These are phyloP conservation scores for Vombatus ursinus DNA, from an alignment of 2,113 vertebrate species.

Conservation along the genomic window DNA sequence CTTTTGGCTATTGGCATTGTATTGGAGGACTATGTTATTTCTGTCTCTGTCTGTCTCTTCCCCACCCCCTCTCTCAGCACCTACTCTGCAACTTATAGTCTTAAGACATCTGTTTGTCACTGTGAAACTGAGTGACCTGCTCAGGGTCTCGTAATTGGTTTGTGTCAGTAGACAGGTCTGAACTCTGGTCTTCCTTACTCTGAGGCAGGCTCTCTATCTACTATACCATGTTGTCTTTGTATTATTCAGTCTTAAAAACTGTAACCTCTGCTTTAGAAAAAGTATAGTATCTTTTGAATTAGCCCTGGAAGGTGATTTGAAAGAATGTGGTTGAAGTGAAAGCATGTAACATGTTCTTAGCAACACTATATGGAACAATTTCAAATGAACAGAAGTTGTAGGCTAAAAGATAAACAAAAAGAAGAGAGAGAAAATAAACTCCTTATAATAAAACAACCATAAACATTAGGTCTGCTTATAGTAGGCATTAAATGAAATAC, in stretches of 20 bases:
- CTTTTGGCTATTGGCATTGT: not conserved
- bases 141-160: too few species aligned
- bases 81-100: too few species aligned
- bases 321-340: not conserved
- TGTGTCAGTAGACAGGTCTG: too few species aligned
- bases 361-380: not conserved
- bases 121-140: too few species aligned
- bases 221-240: not conserved
- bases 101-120: too few species aligned
- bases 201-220: not conserved
- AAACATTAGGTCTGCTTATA: not conserved
- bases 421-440: not conserved
- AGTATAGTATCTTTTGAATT: not conserved
- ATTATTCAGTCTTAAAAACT: not conserved
- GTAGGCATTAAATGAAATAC: not conserved
- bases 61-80: not conserved
- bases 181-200: too few species aligned
- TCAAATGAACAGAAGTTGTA: not conserved
- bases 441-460: not conserved
- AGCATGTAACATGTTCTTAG: not conserved
- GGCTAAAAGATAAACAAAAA: not conserved
- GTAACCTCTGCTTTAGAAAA: not conserved
- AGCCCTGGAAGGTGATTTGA: not conserved
- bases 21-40: not conserved
- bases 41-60: not conserved